Evolutionary conservation across 37 sponge, comb jelly and placozoan genomes (phyloP), one percentile per base, ranked within the genome.

Genomic region (Petrosia ficiformis): DNA sequence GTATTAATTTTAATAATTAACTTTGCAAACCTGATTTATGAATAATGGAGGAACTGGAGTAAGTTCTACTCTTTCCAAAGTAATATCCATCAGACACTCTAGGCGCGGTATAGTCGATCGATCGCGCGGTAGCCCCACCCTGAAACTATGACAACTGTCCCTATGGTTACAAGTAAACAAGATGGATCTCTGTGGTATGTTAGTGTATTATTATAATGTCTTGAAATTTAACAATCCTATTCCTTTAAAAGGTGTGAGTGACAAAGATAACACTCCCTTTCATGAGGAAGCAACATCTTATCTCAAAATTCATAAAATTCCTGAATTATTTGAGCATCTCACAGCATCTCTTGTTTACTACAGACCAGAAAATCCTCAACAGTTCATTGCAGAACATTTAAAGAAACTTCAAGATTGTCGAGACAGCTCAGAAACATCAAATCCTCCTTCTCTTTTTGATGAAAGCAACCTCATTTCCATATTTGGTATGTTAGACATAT

Each of bases 401-500:
- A 72, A 87, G 66, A 52, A 83, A 22, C 61, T 96, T 58, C 86
- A 84, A 36, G 79, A 80, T 28, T 80, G 84, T 48, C 77, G 86
- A 44, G 72, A 32, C 22, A 73, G 82, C 4, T 77, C 73, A 5
- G 70, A 80, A 10, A 54, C 65, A 44, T 33, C 42, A 2, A 73
- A 79, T 37, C 79, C 91, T 16, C 97, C 94, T 3, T 72, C 69
- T 31, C 77, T 93, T 36, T 39, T 97, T 19, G 88, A 92, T 57
- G 89, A 90, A 37, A 79, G 85, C 5, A 97, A 97, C 64, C 65
- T 97, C 14, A 39, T 60, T 44, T 89, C 94, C 11, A 68, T 97
- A 10, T 97, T 83, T 68, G 72, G 84, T 25, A 97, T 93, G 97
- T 44, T 97, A 74, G 97, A 97, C 76, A 79, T 90, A 25, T 81